Base-by-base conservation (phyloP, 2,113 vertebrate species). In the Thunnus maccoyii region DNA sequence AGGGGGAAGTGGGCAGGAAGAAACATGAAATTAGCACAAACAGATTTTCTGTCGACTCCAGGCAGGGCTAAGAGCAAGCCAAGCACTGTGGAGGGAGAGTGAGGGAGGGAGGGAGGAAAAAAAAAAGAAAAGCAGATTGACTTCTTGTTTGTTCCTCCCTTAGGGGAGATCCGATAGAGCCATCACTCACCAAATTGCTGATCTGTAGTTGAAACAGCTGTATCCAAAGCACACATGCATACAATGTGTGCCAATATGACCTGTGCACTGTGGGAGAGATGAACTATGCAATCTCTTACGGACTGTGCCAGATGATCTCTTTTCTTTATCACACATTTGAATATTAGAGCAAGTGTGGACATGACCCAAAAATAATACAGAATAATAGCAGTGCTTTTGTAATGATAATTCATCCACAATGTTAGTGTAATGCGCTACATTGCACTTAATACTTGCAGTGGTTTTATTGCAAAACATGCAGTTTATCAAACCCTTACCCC, bases 11-110 rank as follows among this genome's bases (percentile, higher is more conserved):
- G 90, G 89, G 75, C 85, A 88, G 84, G 74, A 80, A 93, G 85
- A 92, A 93, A 91, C 92, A 92, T 89, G 90, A 94, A 95, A 95
- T 95, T 95, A 95, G 94, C 92, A 95, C 94, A 93, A 94, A 96
- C 95, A 88, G 94, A 95, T 95, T 95, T 95, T 94, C 90, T 94
- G 94, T 95, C 94, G 51, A 78, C 83, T 51, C 72, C 82, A 85
- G 89, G 84, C 88, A 60, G 82, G 75, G 58, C 90, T 83, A 82
- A 91, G 84, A 91, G 91, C 90, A 86, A 92, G 88, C 85, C 86
- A 91, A 89, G 90, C 88, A 88, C 61, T 76, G 85, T 82, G 77
- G 78, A 66, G 71, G 80, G 70, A 84, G 80, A 51, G 54, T 14
- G 72, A 18, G 75, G 55, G 78, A 58, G 20, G 46, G 58, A 27